Base-by-base conservation (phyloP, 1,140 invertebrate genomes). In the Drosophila chauvacae region DNA sequence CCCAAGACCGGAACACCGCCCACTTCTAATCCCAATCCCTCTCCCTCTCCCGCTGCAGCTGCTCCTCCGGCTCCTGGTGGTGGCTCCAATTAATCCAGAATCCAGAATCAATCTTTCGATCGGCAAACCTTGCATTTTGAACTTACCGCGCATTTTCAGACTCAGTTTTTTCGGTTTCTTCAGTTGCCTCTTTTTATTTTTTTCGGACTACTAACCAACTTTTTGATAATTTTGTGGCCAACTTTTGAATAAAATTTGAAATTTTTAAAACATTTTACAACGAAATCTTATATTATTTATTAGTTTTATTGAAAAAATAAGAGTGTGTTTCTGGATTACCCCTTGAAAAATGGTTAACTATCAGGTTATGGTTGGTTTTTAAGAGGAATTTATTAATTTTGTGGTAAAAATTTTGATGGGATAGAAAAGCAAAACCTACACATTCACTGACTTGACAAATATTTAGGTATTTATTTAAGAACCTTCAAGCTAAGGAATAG, bases 61-160 rank as follows among this genome's bases (percentile, higher is more conserved):
- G 10, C 57, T 23, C 13, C 73, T 7, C 50, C n/a, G n/a, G 59
- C 76, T 14, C 58, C 47, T 33, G 63, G 33, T 20, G 64, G 64
- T 20, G 64, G 64, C 26, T 23, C 65, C 33, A 90, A 88, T 39
- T 87, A 66, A 88, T 60, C 51, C 14, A 37, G 33, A 7, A 20
- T 20, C 5, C 33, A 33, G 13, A 35, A 18, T 44, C 48, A 37
- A 39, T 44, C n/a, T 18, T 65, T 66, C 9, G 51, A 58, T 77
- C 68, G 66, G 70, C 23, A 50, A 33, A 26, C 45, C 66, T 50
- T 72, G 66, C 70, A 73, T 73, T 73, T 79, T 39, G 18, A 58
- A 58, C 20, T 55, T 48, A 28, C 28, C 71, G 30, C 66, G 84
- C 84, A 87, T 87, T 87, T 87, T 85, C 50, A 61, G 47, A 75